Evolutionary conservation across 2,113 vertebrate species (phyloP).

Genomic region (Halcyon senegalensis): DNA sequence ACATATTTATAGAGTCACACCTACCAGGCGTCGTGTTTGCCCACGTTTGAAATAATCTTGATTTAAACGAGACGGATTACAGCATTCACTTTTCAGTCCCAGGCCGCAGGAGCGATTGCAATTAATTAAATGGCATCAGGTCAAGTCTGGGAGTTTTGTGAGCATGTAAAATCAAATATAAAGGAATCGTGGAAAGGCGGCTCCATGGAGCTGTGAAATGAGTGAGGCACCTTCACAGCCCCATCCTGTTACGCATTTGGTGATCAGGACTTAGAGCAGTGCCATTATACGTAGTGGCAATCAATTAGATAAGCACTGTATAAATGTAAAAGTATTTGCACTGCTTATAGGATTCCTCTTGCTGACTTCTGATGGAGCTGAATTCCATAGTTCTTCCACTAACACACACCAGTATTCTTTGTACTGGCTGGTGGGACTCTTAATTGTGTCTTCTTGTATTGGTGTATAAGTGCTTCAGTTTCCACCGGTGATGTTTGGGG

Average conservation of each 20-base stretch:
- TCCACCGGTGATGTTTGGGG: not conserved
- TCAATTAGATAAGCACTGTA: not conserved
- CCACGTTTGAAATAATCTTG: constrained; percentile 10
- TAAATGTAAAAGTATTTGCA: not conserved
- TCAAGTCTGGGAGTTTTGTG: not conserved
- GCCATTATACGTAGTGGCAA: not conserved
- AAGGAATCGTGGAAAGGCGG: not conserved
- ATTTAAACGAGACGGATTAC: not conserved
- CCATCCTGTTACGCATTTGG: not conserved
- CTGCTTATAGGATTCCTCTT: not conserved
- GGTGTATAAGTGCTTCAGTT: not conserved
- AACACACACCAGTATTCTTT: not conserved
- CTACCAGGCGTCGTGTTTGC: constrained; percentile 19
- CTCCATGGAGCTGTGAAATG: not conserved
- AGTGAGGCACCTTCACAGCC: not conserved
- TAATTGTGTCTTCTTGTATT: not conserved
- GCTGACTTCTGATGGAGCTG: not conserved
- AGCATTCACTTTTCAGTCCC: not conserved
- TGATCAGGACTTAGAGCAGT: not conserved
- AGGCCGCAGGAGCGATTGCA: not conserved
- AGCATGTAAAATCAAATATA: not conserved
- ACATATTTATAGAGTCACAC: not conserved
- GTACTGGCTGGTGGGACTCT: not conserved
- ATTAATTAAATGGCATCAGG: not conserved
- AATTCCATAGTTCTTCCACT: not conserved